phyloP scores from a whole-genome alignment of 2,888 invertebrate genomes.

The Hermaeophaga mercurialis region DNA sequence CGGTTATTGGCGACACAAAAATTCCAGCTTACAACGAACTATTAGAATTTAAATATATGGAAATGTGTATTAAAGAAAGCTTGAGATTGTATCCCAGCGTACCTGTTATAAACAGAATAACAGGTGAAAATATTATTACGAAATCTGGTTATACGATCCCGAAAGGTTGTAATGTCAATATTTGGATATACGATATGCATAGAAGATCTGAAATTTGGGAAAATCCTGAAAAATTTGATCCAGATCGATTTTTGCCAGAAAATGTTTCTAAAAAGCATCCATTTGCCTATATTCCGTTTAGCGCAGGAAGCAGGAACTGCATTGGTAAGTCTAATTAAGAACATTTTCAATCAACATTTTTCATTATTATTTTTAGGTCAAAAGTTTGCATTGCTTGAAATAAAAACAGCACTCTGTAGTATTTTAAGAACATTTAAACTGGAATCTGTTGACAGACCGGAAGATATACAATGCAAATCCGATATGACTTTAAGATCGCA shows the following conservation, averaged over 20 bases:
- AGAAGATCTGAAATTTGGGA: constrained; percentile 57
- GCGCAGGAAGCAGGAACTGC: constrained; percentile 57
- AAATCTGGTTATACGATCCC: constrained; percentile 53
- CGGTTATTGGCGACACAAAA: constrained; percentile 41
- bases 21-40: constrained; percentile 62
- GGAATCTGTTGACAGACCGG: too few relatives aligned
- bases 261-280: constrained; percentile 54
- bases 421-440: too few relatives aligned
- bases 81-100: constrained; percentile 41
- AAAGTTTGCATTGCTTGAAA: too few relatives aligned
- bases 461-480: too few relatives aligned
- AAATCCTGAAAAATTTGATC: constrained; percentile 50
- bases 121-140: constrained; percentile 39
- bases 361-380: too few relatives aligned
- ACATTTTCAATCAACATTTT: too few relatives aligned
- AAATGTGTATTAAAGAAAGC: constrained; percentile 49
- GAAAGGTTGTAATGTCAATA: constrained; percentile 28
- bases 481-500: too few relatives aligned
- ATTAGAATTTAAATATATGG: constrained; percentile 66
- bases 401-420: too few relatives aligned
- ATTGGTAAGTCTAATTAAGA: constrained; percentile 42
- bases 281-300: constrained; percentile 56
- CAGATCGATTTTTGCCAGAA: constrained; percentile 54
- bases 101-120: constrained; percentile 49
- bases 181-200: constrained; percentile 55